Evolutionary conservation across 2,113 vertebrate species (phyloP), one percentile per base, ranked within the genome.

Genomic region (Trichechus manatus): DNA sequence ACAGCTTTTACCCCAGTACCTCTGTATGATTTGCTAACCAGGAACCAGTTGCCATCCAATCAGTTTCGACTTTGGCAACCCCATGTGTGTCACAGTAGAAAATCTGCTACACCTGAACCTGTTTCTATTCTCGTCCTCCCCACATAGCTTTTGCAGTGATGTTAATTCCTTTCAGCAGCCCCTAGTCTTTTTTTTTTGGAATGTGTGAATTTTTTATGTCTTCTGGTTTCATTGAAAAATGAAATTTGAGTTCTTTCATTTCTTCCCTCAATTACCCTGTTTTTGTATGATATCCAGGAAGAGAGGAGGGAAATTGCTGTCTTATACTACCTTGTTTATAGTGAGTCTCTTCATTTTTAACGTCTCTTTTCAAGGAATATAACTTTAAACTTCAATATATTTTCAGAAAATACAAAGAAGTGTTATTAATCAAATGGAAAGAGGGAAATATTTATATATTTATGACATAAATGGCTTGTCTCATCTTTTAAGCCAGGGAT

Each of bases 371-470:
- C 10, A 83, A 74, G 59, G 36, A 56, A 33, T 50, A 10, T 36
- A 82, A 44, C 9, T 93, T 39, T 81, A 68, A 44, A 39, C 7
- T 87, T 93, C 27, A 89, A 36, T 75, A 2, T 94, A 75, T 74
- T 96, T 95, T 95, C 39, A 89, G 42, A 61, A 89, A 80, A 81
- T 68, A 27, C 19, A n/a, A n/a, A 91, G 39, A 36, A 84, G 33
- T 6, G 5, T 83, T 84, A 70, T 79, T 72, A 87, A 81, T 61
- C 42, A 93, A 10, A 77, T 56, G 68, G 64, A 56, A 59, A 70
- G 61, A 42, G 13, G 14, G 31, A 44, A 22, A 19, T 47, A 74
- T 17, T 56, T 27, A 75, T 68, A 3, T 47, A 31, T 61, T 75
- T 93, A 3, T 56, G 33, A 25, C n/a, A 15, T 66, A 53, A 93